Base-by-base conservation (phyloP, 2,888 invertebrate species). In the Deilephila porcellus region DNA sequence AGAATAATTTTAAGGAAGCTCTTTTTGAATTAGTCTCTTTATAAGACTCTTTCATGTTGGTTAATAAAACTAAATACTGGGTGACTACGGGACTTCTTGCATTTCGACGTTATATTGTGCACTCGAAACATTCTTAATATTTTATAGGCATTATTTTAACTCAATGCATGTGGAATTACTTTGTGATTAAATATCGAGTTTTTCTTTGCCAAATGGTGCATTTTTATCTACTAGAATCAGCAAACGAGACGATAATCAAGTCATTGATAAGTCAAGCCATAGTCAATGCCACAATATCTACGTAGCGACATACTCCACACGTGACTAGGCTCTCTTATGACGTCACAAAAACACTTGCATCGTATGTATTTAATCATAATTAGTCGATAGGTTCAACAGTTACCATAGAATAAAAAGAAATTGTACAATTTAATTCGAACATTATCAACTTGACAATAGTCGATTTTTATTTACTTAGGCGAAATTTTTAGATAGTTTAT, bases 381-480 rank as follows among this genome's bases (percentile, higher is more conserved):
- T 91, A 90, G 90, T 83, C 79, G 73, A 76, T 88, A 91, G 90
- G 87, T 84, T 63, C 85, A 85, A 88, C 88, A 87, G 93, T 93
- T 93, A 93, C 93, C 93, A 91, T 90, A 90, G 84, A 83, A 81
- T 84, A 85, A 85, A 84, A 82, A 83, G 83, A 79, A 84, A 85
- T 83, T 87, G 90, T 92, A 93, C 90, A 92, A 92, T 91, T 86
- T 86, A 85, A 56, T 72, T 72, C 37, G 56, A 67, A 72, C 72
- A 67, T 14, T 56, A 82, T 82, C 83, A 81, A 78, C 77, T 76
- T 77, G 76, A 78, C 79, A 83, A 82, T 83, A 82, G 79, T 77
- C 74, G 72, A 82, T 78, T 80, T 77, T 77, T 80, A 77, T 82
- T 75, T n/a, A n/a, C n/a, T n/a, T 78, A 79, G 80, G 80, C 71